Conservation (phyloP, 2,888 invertebrate species). For the Ormia ochracea region DNA sequence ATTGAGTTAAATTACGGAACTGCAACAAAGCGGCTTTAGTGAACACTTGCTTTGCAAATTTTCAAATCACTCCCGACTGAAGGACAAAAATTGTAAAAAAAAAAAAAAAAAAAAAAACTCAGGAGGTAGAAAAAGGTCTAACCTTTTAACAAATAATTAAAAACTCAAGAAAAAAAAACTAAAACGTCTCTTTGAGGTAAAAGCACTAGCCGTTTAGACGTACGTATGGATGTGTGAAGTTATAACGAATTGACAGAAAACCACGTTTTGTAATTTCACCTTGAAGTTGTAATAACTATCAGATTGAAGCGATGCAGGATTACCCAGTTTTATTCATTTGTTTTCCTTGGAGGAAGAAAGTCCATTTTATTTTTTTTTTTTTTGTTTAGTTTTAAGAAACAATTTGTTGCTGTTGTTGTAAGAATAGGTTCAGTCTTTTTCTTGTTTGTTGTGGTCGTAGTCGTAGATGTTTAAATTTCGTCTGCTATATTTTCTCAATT, state of each 20-base stretch:
- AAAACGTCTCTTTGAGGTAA: conserved; percentile 1
- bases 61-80: conserved; percentile 2
- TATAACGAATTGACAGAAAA: neutral
- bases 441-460: conserved; percentile 49
- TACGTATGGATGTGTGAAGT: too few relatives aligned
- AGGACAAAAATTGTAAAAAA: neutral
- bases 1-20: conserved; percentile 79
- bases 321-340: neutral
- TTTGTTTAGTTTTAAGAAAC: conserved; percentile 25
- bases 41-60: conserved; percentile 2
- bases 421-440: conserved; percentile 61
- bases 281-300: neutral
- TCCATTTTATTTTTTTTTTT: conserved; percentile 13
- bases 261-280: neutral
- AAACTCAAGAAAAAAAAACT: conserved; percentile 1
- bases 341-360: neutral
- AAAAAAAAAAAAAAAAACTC: conserved; percentile 4
- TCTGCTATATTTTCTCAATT: conserved; percentile 40
- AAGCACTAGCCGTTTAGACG: neutral
- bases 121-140: conserved; percentile 40
- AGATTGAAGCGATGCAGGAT: neutral
- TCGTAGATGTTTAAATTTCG: conserved; percentile 48
- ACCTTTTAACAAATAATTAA: neutral
- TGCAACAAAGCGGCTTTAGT: conserved; percentile 7
- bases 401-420: conserved; percentile 52